Base-by-base conservation (phyloP, 2,797 vertebrate genomes). In the Sarcophilus harrisii region DNA sequence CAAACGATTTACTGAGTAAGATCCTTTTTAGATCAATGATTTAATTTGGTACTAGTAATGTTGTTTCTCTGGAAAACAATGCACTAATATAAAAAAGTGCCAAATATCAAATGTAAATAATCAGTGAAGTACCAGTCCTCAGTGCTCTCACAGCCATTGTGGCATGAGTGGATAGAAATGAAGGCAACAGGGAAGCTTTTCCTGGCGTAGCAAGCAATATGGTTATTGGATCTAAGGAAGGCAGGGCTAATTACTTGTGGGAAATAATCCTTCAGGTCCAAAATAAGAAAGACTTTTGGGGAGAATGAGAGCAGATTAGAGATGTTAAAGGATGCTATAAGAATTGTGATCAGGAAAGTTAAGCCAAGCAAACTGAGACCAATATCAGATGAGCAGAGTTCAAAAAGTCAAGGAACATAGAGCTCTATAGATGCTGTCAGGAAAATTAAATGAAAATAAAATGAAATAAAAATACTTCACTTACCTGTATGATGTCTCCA, bases 41-140 rank as follows among this genome's bases (percentile, higher is more conserved):
- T 94, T 73, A 95, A 13, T 55, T 93, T 96, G 58, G 95, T 91
- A 52, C 16, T 87, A 18, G 59, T 92, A 90, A 93, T 92, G 81
- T 1, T 93, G 87, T 91, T 58, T 32, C 29, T 55, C 38, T 55
- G 60, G 21, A 73, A 95, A 95, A 92, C 32, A 91, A 14, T 57
- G 30, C 38, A 73, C 16, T 96, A 58, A 95, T 54, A 92, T 32
- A 5, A 18, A 0, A 66, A 92, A 92, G 10, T 94, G 8, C 32
- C 81, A 92, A 18, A 1, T 58, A 32, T 59, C n/a, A 73, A n/a
- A 73, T 38, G 1, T 73, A 73, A 38, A 38, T 38, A 73, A 73
- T 16, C 14, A 73, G 16, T 0, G 1, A 32, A 5, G 16, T 38
- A 21, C n/a, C 6, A 73, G 5, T 9, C 1, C 5, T 73, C 66